Evolutionary conservation across 64 coral and sea anemone species (phyloP), one percentile per base, ranked within the genome.

Genomic region (Platygyra sinensis): DNA sequence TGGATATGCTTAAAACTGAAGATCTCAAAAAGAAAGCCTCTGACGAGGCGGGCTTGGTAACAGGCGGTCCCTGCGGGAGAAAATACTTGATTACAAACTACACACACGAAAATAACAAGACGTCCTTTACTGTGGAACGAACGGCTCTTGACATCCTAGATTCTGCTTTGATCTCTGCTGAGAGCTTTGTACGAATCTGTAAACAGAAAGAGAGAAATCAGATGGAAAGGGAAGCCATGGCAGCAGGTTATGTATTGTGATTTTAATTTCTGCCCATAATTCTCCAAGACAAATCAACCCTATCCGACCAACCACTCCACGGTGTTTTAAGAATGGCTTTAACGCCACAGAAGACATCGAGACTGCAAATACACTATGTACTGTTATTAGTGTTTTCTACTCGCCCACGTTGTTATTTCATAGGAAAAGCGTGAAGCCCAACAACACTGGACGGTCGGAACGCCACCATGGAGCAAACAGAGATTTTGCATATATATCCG

Each of bases 21-120:
- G 73, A 95, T n/a, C 85, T 92, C 1, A 72, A 79, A 51, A 72
- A 88, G 11, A 75, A 60, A 7, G 94, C 89, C 2, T 92, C 83
- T 50, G 29, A 16, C 28, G 60, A 83, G 83, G 94, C 94, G 17
- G 80, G 89, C 7, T 50, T 67, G 42, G 86, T 80, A 17, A 96
- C 90, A 19, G 90, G 94, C 10, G 88, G 90, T 69, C 77, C 94
- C 52, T 72, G 90, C 74, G 94, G 89, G 49, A 80, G 90, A 33
- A 96, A 90, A 13, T 92, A 75, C 86, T 92, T 96, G 27, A 96
- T 96, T 28, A 39, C 78, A 17, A 96, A 96, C 64, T 95, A 95
- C 52, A 96, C 90, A 13, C 49, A 83, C 51, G 60, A 89, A 22
- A 74, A 92, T 15, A 92, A 65, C 11, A 69, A 62, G 15, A 76